Conservation (phyloP, 2,888 invertebrate genomes). For the Cephus pygmeus region DNA sequence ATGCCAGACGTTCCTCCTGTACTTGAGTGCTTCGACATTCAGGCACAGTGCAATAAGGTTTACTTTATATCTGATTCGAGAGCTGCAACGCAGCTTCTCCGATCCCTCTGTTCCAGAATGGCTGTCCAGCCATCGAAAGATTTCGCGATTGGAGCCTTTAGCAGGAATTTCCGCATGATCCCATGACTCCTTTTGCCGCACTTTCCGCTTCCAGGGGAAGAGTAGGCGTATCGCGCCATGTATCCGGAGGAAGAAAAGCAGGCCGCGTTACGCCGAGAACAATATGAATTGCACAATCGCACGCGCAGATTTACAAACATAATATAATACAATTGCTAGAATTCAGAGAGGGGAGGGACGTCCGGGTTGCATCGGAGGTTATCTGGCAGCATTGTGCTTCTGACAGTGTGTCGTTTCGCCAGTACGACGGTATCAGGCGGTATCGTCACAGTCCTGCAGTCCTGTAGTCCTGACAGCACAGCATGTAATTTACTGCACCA, state of each 20-base stretch:
- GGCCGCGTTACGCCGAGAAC: too few species aligned
- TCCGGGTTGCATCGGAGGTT: slow-evolving; percentile 34
- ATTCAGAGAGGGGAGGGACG: slow-evolving; percentile 12
- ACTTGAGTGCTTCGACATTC: background rate
- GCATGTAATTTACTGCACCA: slow-evolving; percentile 35
- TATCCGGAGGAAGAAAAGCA: too few species aligned
- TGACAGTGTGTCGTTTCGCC: slow-evolving; percentile 27
- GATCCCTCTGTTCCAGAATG: background rate
- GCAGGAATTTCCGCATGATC: too few species aligned
- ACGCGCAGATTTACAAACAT: too few species aligned
- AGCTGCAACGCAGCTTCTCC: background rate
- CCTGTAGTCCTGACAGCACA: background rate
- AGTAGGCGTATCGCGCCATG: too few species aligned
- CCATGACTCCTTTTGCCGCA: too few species aligned
- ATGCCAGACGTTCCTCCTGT: background rate
- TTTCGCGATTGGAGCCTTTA: too few species aligned
- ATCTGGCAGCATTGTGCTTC: slow-evolving; percentile 38
- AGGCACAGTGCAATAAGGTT: background rate
- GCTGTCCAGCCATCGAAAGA: too few species aligned
- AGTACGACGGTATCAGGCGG: slow-evolving; percentile 21
- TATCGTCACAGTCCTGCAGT: slow-evolving; percentile 11
- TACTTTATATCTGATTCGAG: background rate
- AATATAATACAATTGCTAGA: too few species aligned
- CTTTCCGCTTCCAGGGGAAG: too few species aligned
- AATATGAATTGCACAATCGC: too few species aligned